Evolutionary conservation across 2,797 vertebrate genomes (phyloP), one percentile per base, ranked within the genome.

Genomic region (Glossophaga mutica): DNA sequence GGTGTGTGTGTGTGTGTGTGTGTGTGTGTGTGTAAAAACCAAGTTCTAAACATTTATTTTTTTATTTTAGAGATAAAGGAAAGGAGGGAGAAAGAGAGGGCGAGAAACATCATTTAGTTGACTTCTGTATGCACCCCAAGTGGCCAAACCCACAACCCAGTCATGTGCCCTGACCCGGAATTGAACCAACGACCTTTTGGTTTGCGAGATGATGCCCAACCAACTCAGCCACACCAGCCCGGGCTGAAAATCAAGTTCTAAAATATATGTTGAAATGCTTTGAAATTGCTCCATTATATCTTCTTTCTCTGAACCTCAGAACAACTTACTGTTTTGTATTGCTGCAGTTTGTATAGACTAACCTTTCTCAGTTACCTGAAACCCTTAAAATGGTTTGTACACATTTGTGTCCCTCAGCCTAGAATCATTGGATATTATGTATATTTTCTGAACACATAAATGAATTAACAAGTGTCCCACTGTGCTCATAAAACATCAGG

Each of bases 191-290:
- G 0, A 14, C 59, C 4, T 62, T 29, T 62, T 29, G 11, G 59
- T 62, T 62, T 32, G 59, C 11, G 8, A 29, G 11, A 62, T 5
- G 0, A 29, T 62, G 26, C 26, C 59, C 26, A 62, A 62, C 11
- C 26, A 62, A 62, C 59, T 14, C 26, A 62, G 59, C 59, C 26
- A 62, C 26, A 32, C 59, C 59, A 32, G 59, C 57, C 12, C 3
- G 59, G 59, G 59, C 59, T 62, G 50, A 94, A 81, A 91, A 59
- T 93, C n/a, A 44, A 87, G 81, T 78, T 96, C n/a, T 67, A 44
- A 95, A 91, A 79, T 73, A 22, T 48, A 78, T 1, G 14, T 73
- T 15, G 12, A 87, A 84, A 18, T 67, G n/a, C 39, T 91, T 73
- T 89, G 89, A 94, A 92, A 85, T 79, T 79, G 57, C 73, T 79